Evolutionary conservation across 2,888 invertebrate genomes (phyloP), one percentile per base, ranked within the genome.

Genomic region (Drosophila rellima): DNA sequence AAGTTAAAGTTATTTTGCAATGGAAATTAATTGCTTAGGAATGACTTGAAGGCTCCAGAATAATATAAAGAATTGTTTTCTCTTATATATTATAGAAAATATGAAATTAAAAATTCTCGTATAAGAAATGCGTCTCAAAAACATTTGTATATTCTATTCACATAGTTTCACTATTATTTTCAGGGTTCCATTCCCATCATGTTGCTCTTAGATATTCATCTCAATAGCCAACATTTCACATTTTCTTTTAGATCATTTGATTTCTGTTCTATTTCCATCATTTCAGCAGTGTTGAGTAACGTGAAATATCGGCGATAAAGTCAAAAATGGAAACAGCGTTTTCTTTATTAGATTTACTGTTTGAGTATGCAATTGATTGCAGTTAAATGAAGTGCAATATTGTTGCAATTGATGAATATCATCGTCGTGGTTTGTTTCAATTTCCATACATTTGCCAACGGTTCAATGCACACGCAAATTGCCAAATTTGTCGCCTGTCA

Each of bases 401-500:
- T 31, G 17, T n/a, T 13, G 31, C 37, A 48, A 54, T 59, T 42
- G 54, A 54, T 73, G 26, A 20, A 26, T 48, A 40, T 44, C 20
- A 18, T 39, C 11, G n/a, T 23, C 23, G 11, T 23, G 42, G 20
- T 20, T 15, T 56, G 29, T 51, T 37, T 18, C 31, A 44, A 33
- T 44, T 42, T 35, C 33, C 20, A 44, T 33, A 40, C 3, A 26
- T 37, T 13, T 23, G 17, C 0, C 10, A 2, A 23, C 45, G 18
- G 40, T 20, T 74, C 44, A 60, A 55, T 65, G 62, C 71, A 45
- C 42, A 56, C 17, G 56, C 51, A 61, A 70, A 61, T 66, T 75
- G 76, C 66, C 75, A 71, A 56, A 64, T 75, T 79, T 79, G 80
- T 74, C 75, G 71, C 60, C 80, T 79, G 79, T 55, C 66, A 55